Conservation (phyloP, 2,113 vertebrate genomes). For the Trematocara variabile region DNA sequence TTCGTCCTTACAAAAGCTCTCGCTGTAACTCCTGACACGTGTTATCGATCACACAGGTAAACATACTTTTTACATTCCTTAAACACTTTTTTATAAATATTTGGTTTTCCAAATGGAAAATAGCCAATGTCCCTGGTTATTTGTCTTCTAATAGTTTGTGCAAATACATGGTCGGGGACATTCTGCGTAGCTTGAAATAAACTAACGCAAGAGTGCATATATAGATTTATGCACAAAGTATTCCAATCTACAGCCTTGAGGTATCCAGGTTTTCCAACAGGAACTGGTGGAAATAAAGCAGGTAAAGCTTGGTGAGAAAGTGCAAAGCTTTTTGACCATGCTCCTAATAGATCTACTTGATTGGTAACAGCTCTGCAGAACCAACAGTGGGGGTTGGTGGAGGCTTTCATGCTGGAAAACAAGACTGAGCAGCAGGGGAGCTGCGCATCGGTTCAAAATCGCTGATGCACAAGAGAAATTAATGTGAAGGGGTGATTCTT, state of each 20-base stretch:
- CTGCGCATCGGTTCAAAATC: constrained; percentile 4
- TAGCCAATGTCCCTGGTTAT: not conserved
- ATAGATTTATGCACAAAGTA: not conserved
- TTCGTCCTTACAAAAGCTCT: not conserved
- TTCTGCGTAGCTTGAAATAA: not conserved
- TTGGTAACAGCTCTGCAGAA: not conserved
- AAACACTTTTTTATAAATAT: not conserved
- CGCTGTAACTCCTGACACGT: not conserved
- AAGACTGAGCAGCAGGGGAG: not conserved
- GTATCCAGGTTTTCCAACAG: not conserved
- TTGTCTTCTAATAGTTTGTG: not conserved
- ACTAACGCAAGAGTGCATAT: not conserved
- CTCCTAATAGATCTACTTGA: constrained; percentile 3
- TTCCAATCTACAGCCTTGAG: not conserved
- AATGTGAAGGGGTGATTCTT: not conserved
- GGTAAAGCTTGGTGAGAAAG: not conserved
- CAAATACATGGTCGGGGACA: not conserved
- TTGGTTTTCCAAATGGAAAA: not conserved
- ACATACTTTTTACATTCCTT: not conserved
- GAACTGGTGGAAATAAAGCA: not conserved
- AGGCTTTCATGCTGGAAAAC: not conserved
- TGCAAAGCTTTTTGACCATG: not conserved
- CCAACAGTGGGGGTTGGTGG: not conserved
- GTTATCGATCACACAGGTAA: not conserved
- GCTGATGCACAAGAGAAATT: constrained; percentile 1